Base-by-base conservation (phyloP, 2,888 invertebrate genomes). In the Cephus pygmeus region DNA sequence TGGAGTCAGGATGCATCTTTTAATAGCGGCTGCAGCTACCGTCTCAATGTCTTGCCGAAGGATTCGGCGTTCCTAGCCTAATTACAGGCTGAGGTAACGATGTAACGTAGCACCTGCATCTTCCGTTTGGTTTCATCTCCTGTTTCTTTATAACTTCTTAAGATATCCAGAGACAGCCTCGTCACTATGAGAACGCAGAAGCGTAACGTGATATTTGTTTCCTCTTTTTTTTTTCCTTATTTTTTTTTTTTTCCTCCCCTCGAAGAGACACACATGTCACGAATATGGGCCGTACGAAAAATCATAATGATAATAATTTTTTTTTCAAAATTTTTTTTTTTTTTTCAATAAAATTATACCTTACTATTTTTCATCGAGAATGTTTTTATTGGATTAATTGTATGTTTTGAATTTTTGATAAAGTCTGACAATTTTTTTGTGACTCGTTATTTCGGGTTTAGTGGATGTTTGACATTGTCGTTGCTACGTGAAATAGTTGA, bases 51-150 rank as follows among this genome's bases (percentile, higher is more conserved):
- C 73, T 74, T 76, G 77, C 83, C 81, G 81, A 85, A 80, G 82
- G 79, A 86, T 86, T 87, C 87, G 87, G 86, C 86, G 80, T 86
- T 79, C 85, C 84, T 86, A 86, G 87, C 87, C 84, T 87, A 87
- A 87, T 87, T 87, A 87, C 86, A 87, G 86, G 87, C 87, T 86
- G 74, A 77, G 81, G 81, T 82, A 75, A 77, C 73, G 56, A 83
- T 81, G 81, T 76, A 73, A 76, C 79, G 76, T 82, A 76, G 84
- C 86, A 86, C 85, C 85, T 85, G 87, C 86, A 80, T 80, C 75
- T 34, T 82, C 81, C 87, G 84, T 83, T 84, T 79, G 75, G 80
- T 84, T 84, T 87, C 87, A 83, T 84, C 84, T 84, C 23, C 15
- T 40, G 23, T 40, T 40, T 40, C 40, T 40, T 23, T 40, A 40